These are phyloP conservation scores for Aplysina aerophoba DNA, from an alignment of 37 sponge, comb jelly and placozoan genomes.

Conservation along the genomic window DNA sequence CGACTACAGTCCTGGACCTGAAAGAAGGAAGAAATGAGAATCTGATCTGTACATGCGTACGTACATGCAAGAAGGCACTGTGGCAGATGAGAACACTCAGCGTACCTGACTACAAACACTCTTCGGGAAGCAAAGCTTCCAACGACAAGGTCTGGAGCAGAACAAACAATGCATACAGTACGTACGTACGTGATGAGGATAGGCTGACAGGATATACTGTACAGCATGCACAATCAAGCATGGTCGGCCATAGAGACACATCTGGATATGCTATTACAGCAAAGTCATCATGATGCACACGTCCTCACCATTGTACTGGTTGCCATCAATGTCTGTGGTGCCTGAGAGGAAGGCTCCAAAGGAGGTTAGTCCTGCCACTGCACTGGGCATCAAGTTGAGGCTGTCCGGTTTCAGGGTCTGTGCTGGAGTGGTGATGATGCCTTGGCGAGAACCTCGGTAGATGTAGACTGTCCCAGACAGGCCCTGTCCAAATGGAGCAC, in stretches of 20 bases:
- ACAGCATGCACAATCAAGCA: too few species aligned
- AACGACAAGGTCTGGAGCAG: neutral
- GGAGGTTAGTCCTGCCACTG: neutral
- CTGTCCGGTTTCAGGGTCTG: neutral
- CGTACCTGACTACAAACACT: constrained; percentile 31
- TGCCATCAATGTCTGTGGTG: constrained; percentile 34
- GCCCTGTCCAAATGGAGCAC: constrained; percentile 42
- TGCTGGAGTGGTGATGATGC: constrained; percentile 1
- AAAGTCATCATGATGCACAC: too few species aligned
- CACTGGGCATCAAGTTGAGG: neutral
- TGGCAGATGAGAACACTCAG: too few species aligned
- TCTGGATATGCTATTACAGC: too few species aligned
- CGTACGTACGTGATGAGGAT: too few species aligned
- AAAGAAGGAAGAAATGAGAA: neutral
- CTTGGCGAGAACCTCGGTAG: constrained; percentile 20
- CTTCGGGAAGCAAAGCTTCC: constrained; percentile 19
- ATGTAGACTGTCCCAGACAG: constrained; percentile 27
- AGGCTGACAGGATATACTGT: too few species aligned
- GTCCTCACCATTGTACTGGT: constrained; percentile 12
- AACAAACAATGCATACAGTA: too few species aligned
- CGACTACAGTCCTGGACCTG: constrained; percentile 7
- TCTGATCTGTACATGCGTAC: too few species aligned
- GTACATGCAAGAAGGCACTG: too few species aligned
- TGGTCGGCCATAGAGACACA: too few species aligned
- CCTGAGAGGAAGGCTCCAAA: constrained; percentile 30